Evolutionary conservation across 1,140 invertebrate genomes (phyloP).

Genomic region (Hyles euphorbiae): DNA sequence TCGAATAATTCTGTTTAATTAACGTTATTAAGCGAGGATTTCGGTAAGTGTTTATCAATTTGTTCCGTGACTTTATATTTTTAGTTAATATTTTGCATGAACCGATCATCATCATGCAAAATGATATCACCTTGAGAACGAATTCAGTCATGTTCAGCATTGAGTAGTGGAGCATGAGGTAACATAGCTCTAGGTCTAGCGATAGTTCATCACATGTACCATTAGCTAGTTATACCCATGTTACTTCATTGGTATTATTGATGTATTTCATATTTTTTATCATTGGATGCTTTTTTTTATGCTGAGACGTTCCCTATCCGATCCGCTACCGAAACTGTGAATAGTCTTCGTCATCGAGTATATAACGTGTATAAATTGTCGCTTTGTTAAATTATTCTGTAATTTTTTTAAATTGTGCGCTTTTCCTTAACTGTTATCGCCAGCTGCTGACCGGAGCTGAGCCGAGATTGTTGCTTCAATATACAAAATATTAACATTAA

Average conservation of each 20-base stretch:
- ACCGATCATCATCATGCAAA: slow-evolving; percentile 26
- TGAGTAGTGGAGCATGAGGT: slow-evolving; percentile 24
- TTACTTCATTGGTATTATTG: slow-evolving; percentile 1
- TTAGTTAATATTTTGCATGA: slow-evolving; percentile 31
- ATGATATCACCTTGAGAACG: slow-evolving; percentile 9
- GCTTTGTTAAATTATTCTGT: no score
- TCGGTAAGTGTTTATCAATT: slow-evolving; percentile 30
- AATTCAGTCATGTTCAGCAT: slow-evolving; percentile 10
- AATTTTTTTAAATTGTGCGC: no score
- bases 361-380: background rate
- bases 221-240: slow-evolving; percentile 12
- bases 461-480: no score
- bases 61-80: slow-evolving; percentile 8
- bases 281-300: slow-evolving; percentile 22
- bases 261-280: slow-evolving; percentile 15
- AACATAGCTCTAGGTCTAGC: slow-evolving; percentile 23
- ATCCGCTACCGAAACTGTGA: slow-evolving; percentile 9
- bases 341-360: slow-evolving; percentile 22
- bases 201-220: slow-evolving; percentile 20
- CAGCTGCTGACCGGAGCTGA: no score
- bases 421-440: no score
- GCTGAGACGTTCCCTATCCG: slow-evolving; percentile 14
- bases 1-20: slow-evolving; percentile 6
- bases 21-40: slow-evolving; percentile 19
- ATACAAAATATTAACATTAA: no score